Percentiles rank a stretch among this genome's conserved stretches.
Conservation (phyloP, 2,797 vertebrate species). For the Caiman crocodilus region DNA sequence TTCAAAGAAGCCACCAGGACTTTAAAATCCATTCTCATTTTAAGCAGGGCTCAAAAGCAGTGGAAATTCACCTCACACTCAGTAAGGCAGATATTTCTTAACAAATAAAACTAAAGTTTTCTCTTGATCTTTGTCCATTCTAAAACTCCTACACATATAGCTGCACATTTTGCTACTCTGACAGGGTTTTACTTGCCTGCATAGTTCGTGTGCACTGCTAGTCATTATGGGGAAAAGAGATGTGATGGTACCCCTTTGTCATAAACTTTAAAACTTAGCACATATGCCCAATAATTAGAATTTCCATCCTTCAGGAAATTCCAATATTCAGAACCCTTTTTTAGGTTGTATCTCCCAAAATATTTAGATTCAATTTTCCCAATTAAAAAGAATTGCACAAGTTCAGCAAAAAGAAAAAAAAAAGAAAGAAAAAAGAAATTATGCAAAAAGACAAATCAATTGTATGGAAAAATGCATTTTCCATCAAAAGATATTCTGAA, state of each 20-base stretch:
- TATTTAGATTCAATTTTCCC: not conserved
- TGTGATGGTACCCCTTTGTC: not conserved
- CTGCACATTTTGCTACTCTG: not conserved
- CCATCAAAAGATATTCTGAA: no score
- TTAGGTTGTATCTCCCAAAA: not conserved
- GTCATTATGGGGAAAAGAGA: not conserved
- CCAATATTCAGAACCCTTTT: not conserved
- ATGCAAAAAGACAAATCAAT: no score
- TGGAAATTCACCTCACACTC: not conserved
- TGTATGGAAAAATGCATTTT: no score
- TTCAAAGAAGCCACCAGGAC: conserved; percentile 13
- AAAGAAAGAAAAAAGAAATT: no score
- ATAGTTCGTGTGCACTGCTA: not conserved
- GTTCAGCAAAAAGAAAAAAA: no score
- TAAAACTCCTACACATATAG: not conserved
- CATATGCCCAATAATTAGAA: not conserved
- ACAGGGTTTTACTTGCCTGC: not conserved
- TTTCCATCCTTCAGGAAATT: not conserved
- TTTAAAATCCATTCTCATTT: conserved; percentile 4
- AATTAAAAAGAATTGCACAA: no score
- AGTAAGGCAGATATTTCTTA: not conserved
- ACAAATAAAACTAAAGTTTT: not conserved
- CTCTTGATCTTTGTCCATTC: not conserved
- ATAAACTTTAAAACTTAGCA: not conserved
- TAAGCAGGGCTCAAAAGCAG: conserved; percentile 9